Conservation (phyloP, 30 jellyfish, hydroid and myxozoan species). For the Cassiopea andromeda region DNA sequence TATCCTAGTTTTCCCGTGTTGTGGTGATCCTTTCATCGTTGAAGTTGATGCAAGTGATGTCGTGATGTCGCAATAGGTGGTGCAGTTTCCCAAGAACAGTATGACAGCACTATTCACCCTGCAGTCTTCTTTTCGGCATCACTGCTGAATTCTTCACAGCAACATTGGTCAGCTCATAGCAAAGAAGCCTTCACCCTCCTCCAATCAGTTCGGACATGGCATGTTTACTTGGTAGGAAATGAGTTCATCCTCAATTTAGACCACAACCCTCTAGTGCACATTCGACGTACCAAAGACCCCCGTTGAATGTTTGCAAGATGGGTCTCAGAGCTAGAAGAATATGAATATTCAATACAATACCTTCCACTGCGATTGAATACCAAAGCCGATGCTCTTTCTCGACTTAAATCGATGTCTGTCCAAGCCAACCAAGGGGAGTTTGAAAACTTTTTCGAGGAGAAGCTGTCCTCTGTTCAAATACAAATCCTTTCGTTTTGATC, state of each 20-base stretch:
- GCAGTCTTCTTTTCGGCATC: too few species aligned
- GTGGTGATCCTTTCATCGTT: too few species aligned
- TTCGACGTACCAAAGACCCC: not conserved
- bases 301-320: not conserved
- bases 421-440: not conserved
- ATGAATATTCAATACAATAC: not conserved
- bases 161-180: too few species aligned
- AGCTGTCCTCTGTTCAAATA: not conserved
- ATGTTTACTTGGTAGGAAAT: not conserved
- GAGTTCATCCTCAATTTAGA: not conserved
- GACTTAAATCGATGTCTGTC: not conserved
- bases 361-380: not conserved
- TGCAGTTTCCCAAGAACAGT: too few species aligned
- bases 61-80: too few species aligned
- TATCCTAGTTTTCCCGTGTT: too few species aligned
- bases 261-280: not conserved
- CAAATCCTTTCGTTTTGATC: too few species aligned
- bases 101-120: too few species aligned
- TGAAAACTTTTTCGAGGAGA: not conserved
- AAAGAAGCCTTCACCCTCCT: too few species aligned
- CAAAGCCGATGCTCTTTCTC: not conserved
- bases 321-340: not conserved
- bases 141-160: too few species aligned
- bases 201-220: not conserved
- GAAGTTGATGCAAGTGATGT: too few species aligned